These are phyloP conservation scores for Calosoma granatense DNA, from an alignment of 1,140 invertebrate species.

Conservation along the genomic window DNA sequence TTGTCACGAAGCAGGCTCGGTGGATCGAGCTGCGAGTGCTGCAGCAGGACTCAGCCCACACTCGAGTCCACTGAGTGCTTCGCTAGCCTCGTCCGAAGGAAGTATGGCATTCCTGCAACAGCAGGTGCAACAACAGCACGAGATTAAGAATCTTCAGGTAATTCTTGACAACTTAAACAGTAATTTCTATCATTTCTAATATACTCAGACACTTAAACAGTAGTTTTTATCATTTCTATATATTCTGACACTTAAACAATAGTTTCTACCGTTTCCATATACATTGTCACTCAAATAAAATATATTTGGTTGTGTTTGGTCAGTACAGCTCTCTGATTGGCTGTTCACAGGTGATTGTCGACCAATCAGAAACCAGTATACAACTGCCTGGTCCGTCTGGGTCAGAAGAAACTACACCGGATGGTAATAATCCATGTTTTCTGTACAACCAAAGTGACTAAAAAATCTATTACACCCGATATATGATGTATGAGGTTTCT, in stretches of 20 bases:
- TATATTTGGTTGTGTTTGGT: not conserved
- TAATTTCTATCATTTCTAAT: no score
- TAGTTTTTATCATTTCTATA: no score
- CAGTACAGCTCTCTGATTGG: not conserved
- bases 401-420: not conserved
- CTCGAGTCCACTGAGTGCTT: constrained; percentile 42
- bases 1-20: constrained; percentile 36
- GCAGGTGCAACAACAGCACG: constrained; percentile 20
- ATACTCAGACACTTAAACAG: not conserved
- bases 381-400: not conserved
- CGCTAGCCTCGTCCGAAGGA: constrained; percentile 44
- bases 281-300: not conserved
- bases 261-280: no score
- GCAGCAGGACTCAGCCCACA: constrained; percentile 30
- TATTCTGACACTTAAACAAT: not conserved
- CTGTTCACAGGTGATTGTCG: not conserved
- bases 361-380: not conserved
- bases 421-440: constrained; percentile 1
- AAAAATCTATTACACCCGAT: no score
- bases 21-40: constrained; percentile 30
- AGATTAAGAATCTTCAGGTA: constrained; percentile 38
- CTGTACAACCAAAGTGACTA: constrained; percentile 2
- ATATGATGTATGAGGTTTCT: not conserved
- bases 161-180: constrained; percentile 1
- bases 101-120: constrained; percentile 36